phyloP scores from a whole-genome alignment of 2,113 vertebrate species.

The Piaya cayana region DNA sequence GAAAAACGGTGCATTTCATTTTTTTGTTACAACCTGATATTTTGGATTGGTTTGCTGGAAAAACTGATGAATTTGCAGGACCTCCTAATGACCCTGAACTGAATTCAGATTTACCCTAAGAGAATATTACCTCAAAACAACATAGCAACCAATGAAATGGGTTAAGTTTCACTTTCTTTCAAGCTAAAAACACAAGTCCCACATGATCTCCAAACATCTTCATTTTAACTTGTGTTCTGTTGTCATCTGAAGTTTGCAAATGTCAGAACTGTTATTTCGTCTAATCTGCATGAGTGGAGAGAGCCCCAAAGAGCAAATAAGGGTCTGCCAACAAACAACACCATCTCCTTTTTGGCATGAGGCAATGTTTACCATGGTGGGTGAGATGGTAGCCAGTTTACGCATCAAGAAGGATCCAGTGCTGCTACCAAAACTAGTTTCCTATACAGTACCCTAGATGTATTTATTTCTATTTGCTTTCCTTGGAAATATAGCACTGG shows the following conservation, averaged over 20 bases:
- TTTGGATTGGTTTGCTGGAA: neutral
- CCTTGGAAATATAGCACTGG: neutral
- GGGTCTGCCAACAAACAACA: neutral
- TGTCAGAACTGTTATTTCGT: neutral
- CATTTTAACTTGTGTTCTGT: neutral
- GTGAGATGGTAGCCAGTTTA: neutral
- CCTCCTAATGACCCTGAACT: neutral
- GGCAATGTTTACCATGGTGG: rapidly evolving
- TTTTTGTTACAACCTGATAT: neutral
- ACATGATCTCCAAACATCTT: neutral
- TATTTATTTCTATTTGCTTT: neutral
- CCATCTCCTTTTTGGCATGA: neutral
- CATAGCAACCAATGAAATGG: neutral
- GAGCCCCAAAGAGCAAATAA: neutral
- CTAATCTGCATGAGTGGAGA: neutral
- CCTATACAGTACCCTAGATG: neutral
- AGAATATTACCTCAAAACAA: neutral
- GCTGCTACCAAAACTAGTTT: neutral
- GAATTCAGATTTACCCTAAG: neutral
- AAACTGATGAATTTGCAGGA: neutral
- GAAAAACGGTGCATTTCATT: neutral
- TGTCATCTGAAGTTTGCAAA: neutral
- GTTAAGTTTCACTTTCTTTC: neutral
- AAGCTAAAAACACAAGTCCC: neutral
- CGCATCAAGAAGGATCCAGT: neutral